phyloP scores from a whole-genome alignment of 1,140 invertebrate genomes.

The Panulirus ornatus region DNA sequence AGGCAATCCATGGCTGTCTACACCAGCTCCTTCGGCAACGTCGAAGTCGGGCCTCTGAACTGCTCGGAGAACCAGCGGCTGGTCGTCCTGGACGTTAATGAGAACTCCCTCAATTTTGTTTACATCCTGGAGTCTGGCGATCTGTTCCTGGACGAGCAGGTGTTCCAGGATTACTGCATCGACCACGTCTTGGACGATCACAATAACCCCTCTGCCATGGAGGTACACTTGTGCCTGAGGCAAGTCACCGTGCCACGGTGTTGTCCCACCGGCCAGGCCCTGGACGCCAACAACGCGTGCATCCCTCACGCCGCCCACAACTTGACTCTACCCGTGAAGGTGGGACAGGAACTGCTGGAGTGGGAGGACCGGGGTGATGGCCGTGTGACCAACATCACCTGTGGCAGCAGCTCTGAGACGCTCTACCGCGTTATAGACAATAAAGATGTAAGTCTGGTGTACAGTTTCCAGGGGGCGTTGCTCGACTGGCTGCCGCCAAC shows the following conservation, averaged over 20 bases:
- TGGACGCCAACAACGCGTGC: neutral
- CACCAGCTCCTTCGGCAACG: slow-evolving; percentile 16
- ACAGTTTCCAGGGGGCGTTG: slow-evolving; percentile 13
- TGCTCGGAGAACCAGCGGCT: neutral
- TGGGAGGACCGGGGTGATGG: neutral
- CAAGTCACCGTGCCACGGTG: slow-evolving; percentile 46
- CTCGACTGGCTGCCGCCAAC: neutral
- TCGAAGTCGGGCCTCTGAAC: slow-evolving; percentile 18
- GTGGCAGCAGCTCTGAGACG: slow-evolving; percentile 14
- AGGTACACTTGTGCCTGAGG: slow-evolving; percentile 44
- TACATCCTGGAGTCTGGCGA: slow-evolving; percentile 39
- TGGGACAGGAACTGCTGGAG: neutral
- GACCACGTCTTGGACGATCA: slow-evolving; percentile 48
- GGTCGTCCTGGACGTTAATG: slow-evolving; percentile 17
- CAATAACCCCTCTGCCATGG: slow-evolving; percentile 10
- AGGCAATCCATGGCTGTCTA: neutral
- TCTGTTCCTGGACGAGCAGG: slow-evolving; percentile 1
- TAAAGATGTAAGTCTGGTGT: slow-evolving; percentile 25
- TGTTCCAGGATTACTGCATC: slow-evolving; percentile 58
- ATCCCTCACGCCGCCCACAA: neutral
- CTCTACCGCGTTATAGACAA: neutral
- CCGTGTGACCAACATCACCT: slow-evolving; percentile 32
- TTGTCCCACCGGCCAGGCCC: slow-evolving; percentile 36
- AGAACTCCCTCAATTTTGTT: neutral
- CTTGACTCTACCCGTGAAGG: neutral